phyloP scores from a whole-genome alignment of 2,113 vertebrate species.

The Perca schrenkii region DNA sequence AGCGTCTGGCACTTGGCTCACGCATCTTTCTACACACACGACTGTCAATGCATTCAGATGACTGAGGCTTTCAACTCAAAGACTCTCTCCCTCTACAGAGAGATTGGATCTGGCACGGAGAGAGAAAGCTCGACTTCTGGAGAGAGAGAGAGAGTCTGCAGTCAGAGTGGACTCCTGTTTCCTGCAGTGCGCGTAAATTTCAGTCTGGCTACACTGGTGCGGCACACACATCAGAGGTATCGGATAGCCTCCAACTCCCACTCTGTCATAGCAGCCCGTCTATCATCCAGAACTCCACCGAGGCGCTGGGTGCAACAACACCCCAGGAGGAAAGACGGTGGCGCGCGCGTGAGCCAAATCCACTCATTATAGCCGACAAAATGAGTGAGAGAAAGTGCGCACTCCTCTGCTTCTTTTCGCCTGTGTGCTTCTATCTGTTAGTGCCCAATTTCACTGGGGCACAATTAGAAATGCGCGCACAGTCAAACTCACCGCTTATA shows the following conservation, averaged over 20 bases:
- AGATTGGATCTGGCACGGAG: slow-evolving; percentile 11
- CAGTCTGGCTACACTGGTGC: slow-evolving; percentile 62
- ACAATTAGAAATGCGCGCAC: slow-evolving; percentile 17
- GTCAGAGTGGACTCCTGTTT: slow-evolving; percentile 74
- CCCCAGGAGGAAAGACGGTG: background rate
- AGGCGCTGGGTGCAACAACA: slow-evolving; percentile 43
- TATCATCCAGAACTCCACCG: slow-evolving; percentile 48
- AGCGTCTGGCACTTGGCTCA: slow-evolving; percentile 54
- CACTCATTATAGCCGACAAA: slow-evolving; percentile 1
- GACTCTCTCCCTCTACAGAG: background rate
- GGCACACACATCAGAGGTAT: slow-evolving; percentile 44
- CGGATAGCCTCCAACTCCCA: slow-evolving; percentile 60
- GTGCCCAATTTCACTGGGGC: slow-evolving; percentile 7
- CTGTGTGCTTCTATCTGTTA: background rate
- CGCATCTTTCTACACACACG: slow-evolving; percentile 19
- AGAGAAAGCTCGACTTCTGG: slow-evolving; percentile 18
- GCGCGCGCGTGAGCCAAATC: slow-evolving; percentile 16
- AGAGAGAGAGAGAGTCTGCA: slow-evolving; percentile 42
- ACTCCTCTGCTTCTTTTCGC: accelerated
- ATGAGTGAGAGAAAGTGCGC: slow-evolving; percentile 29
- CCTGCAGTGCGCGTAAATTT: slow-evolving; percentile 78
- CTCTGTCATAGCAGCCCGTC: slow-evolving; percentile 38
- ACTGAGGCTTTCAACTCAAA: slow-evolving; percentile 23
- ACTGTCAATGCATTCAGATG: slow-evolving; percentile 33
- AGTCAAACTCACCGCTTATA: slow-evolving; percentile 6